Evolutionary conservation across 1,140 invertebrate species (phyloP).

Genomic region (Procambarus clarkii): DNA sequence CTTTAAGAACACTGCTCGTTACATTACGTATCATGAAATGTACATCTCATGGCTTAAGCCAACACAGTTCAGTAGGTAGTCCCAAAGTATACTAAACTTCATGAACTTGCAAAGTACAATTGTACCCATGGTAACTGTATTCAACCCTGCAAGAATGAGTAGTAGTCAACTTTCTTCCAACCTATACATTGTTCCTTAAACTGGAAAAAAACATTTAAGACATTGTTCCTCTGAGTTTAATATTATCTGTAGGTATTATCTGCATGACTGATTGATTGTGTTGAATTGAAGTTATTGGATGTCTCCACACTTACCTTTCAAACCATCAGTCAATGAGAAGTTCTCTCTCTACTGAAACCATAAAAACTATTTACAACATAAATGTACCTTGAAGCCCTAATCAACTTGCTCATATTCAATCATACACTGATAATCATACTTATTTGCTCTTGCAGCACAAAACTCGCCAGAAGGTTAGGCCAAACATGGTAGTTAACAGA

Average conservation of each 20-base stretch:
- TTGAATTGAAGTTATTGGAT: slow-evolving; percentile 45
- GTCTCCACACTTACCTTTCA: slow-evolving; percentile 10
- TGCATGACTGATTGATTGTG: slow-evolving; percentile 45
- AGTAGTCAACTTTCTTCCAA: slow-evolving; percentile 29
- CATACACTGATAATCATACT: slow-evolving; percentile 27
- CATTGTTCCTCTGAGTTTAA: slow-evolving; percentile 57
- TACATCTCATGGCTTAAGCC: slow-evolving; percentile 60
- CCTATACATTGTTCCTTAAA: slow-evolving; percentile 59
- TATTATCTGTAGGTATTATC: slow-evolving; percentile 35
- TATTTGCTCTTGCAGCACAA: slow-evolving; percentile 31
- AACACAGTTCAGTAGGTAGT: slow-evolving; percentile 54
- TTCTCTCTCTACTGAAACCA: slow-evolving; percentile 29
- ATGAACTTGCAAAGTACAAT: not conserved
- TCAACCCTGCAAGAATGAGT: not conserved
- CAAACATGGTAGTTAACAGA: slow-evolving; percentile 20
- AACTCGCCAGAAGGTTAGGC: not conserved
- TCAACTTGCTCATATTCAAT: slow-evolving; percentile 37
- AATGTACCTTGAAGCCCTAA: slow-evolving; percentile 33
- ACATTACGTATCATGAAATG: slow-evolving; percentile 50
- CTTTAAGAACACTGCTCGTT: slow-evolving; percentile 6
- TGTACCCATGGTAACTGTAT: not conserved
- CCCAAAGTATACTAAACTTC: slow-evolving; percentile 11
- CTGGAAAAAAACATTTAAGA: slow-evolving; percentile 42
- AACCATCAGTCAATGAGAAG: slow-evolving; percentile 34
- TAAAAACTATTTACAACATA: slow-evolving; percentile 56